These are phyloP conservation scores for Bhutanitis thaidina DNA, from an alignment of 2,888 invertebrate genomes.

Conservation along the genomic window DNA sequence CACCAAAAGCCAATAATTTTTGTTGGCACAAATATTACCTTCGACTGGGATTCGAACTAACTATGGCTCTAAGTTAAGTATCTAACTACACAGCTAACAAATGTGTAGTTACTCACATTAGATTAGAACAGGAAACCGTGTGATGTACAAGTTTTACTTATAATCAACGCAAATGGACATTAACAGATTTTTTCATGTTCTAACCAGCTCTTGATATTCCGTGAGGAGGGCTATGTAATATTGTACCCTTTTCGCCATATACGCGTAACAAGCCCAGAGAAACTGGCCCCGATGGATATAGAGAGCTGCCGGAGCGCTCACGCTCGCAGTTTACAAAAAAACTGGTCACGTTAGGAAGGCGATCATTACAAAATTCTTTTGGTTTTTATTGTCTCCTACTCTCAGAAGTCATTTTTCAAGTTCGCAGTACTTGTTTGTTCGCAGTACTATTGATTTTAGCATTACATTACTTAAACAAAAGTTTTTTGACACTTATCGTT, in stretches of 20 bases:
- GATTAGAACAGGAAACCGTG: not conserved
- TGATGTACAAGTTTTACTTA: too few relatives aligned
- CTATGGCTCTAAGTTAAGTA: too few relatives aligned
- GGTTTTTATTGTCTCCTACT: slow-evolving; percentile 53
- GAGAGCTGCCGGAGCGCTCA: slow-evolving; percentile 35
- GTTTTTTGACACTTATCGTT: too few relatives aligned
- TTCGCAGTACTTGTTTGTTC: slow-evolving; percentile 1
- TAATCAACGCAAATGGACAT: not conserved
- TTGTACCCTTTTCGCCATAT: slow-evolving; percentile 33
- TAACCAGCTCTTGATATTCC: slow-evolving; percentile 2
- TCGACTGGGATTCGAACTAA: too few relatives aligned
- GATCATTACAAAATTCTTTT: slow-evolving; percentile 65
- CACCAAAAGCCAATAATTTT: too few relatives aligned
- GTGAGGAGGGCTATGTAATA: slow-evolving; percentile 21
- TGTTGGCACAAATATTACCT: too few relatives aligned
- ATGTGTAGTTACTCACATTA: too few relatives aligned
- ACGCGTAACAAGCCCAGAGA: slow-evolving; percentile 37
- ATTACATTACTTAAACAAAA: too few relatives aligned
- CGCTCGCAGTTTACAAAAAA: slow-evolving; percentile 34
- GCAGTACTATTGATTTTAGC: too few relatives aligned
- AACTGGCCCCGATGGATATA: slow-evolving; percentile 42
- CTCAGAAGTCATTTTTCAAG: slow-evolving; percentile 46
- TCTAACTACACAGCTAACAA: too few relatives aligned
- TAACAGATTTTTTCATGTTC: not conserved
- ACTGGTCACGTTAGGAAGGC: slow-evolving; percentile 60